Percentiles rank a stretch among this genome's conserved stretches.
phyloP scores from a whole-genome alignment of 2,113 vertebrate genomes.

The Thymallus thymallus region DNA sequence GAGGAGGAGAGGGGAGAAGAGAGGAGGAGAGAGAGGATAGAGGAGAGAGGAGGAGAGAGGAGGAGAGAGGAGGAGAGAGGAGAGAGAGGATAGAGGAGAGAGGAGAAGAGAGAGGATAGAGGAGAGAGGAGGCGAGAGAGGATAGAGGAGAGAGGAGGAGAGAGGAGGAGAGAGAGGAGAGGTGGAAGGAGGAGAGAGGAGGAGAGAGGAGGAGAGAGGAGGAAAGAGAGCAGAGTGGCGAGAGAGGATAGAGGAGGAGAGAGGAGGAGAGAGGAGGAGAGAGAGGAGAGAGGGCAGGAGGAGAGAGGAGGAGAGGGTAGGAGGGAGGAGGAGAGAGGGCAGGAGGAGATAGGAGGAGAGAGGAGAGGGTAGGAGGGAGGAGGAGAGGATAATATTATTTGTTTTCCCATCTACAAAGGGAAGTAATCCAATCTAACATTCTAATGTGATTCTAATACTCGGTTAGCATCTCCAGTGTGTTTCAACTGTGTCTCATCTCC shows the following conservation, averaged over 20 bases:
- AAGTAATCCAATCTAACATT: slow-evolving; percentile 52
- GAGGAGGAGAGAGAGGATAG: too few species aligned
- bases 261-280: neutral
- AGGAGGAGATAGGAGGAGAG: too few species aligned
- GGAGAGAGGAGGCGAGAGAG: neutral
- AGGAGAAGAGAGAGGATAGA: too few species aligned
- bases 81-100: too few species aligned
- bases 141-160: neutral
- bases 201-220: too few species aligned
- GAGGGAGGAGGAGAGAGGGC: too few species aligned
- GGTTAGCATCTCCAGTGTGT: slow-evolving; percentile 42
- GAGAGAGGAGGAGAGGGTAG: neutral
- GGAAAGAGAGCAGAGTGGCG: too few species aligned
- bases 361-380: slow-evolving; percentile 4
- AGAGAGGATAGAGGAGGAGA: slow-evolving; percentile 14
- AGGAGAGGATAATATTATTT: slow-evolving; percentile 18
- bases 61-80: too few species aligned
- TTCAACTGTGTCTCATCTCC: slow-evolving; percentile 42
- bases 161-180: too few species aligned
- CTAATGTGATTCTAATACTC: slow-evolving; percentile 56
- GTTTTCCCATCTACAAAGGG: slow-evolving; percentile 51
- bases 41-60: too few species aligned
- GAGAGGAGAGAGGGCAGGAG: neutral
- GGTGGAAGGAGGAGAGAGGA: too few species aligned
- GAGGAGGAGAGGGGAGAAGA: too few species aligned